Evolutionary conservation across 2,888 invertebrate species (phyloP).

Genomic region (Rhagium mordax): DNA sequence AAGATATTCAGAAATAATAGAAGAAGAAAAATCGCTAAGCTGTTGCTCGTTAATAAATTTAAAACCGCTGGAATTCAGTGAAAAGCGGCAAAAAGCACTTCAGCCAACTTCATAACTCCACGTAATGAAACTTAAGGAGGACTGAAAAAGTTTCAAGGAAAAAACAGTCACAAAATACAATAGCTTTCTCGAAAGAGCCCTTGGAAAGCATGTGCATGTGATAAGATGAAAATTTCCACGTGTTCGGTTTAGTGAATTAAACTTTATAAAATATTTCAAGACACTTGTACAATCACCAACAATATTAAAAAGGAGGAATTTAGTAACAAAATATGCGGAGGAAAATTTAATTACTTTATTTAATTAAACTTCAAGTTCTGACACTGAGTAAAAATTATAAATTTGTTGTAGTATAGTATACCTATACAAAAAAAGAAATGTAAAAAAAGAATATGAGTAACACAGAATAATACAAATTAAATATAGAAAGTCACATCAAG

Average conservation of each 20-base stretch:
- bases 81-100: slow-evolving; percentile 36
- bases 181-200: slow-evolving; percentile 39
- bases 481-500: too few species aligned
- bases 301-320: too few species aligned
- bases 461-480: too few species aligned
- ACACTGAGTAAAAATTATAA: too few species aligned
- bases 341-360: too few species aligned
- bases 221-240: slow-evolving; percentile 36
- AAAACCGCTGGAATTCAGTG: slow-evolving; percentile 33
- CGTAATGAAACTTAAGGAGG: slow-evolving; percentile 44
- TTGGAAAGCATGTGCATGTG: slow-evolving; percentile 47
- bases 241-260: slow-evolving; percentile 17
- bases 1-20: not conserved
- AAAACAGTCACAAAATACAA: slow-evolving; percentile 45
- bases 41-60: slow-evolving; percentile 40
- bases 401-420: too few species aligned
- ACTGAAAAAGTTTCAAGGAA: slow-evolving; percentile 37
- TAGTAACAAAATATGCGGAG: too few species aligned
- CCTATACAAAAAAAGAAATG: too few species aligned
- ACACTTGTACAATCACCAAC: too few species aligned
- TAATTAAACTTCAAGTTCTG: too few species aligned
- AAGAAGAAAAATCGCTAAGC: slow-evolving; percentile 6
- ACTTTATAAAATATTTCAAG: not conserved
- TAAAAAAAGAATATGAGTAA: too few species aligned
- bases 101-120: slow-evolving; percentile 37